Conservation (phyloP, 2,888 invertebrate genomes). For the Euspilapteryx auroguttella region DNA sequence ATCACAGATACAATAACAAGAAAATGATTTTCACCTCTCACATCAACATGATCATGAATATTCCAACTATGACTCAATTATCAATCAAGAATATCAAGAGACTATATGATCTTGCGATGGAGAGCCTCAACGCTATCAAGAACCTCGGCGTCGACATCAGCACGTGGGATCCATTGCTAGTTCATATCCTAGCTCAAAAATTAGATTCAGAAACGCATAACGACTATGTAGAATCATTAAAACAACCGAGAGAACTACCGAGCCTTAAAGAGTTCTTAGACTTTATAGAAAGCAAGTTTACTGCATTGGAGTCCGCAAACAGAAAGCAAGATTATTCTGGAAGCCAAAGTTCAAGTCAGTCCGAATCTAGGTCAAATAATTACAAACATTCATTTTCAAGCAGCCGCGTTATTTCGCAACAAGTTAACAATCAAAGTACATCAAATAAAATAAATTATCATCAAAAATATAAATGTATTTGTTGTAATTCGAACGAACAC, state of each 20-base stretch:
- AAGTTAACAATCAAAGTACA: background rate
- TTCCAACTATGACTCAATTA: background rate
- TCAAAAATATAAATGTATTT: background rate
- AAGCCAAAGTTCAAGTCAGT: no score
- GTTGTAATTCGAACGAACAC: background rate
- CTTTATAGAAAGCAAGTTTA: conserved; percentile 1
- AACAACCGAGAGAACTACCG: conserved; percentile 1
- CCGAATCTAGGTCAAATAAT: background rate
- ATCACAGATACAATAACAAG: no score
- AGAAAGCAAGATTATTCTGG: no score
- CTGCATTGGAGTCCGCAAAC: conserved; percentile 1
- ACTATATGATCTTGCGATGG: background rate
- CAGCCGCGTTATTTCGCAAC: background rate
- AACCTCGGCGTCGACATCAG: conserved; percentile 1
- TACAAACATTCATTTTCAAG: background rate
- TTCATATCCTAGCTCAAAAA: background rate
- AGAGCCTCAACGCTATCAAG: conserved; percentile 1
- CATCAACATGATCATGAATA: background rate
- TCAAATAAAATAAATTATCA: no score
- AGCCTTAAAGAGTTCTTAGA: background rate
- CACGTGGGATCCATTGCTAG: background rate
- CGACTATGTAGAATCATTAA: conserved; percentile 1
- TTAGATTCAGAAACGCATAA: background rate
- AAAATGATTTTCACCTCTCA: background rate
- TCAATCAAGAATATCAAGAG: background rate